These are phyloP conservation scores for Micrasema longulum DNA, from an alignment of 1,140 invertebrate genomes.

Conservation along the genomic window DNA sequence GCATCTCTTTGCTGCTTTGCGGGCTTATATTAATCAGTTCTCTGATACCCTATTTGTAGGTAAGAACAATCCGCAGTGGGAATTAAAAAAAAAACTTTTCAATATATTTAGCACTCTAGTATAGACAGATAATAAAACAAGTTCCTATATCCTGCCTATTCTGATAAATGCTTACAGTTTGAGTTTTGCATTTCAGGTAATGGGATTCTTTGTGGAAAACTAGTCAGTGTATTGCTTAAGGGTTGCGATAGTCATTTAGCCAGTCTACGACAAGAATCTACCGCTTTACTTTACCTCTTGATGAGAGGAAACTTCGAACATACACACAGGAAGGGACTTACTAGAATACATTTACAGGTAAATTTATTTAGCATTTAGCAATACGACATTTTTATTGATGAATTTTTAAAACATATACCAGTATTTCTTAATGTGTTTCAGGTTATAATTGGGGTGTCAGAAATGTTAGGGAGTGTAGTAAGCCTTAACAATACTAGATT, in stretches of 20 bases:
- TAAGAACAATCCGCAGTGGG: conserved; percentile 56
- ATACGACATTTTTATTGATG: no score
- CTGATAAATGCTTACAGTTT: no score
- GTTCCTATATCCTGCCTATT: background rate
- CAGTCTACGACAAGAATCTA: conserved; percentile 87
- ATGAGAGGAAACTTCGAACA: conserved; percentile 96
- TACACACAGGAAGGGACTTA: conserved; percentile 83
- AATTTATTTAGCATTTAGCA: background rate
- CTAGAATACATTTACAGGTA: conserved; percentile 86
- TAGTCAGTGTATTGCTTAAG: conserved; percentile 85
- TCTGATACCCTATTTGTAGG: conserved; percentile 85
- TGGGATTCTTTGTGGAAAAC: conserved; percentile 84
- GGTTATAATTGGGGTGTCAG: conserved; percentile 92
- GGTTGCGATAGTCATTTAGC: conserved; percentile 85
- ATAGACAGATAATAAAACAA: background rate
- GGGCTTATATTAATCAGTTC: conserved; percentile 93
- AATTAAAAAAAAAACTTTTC: no score
- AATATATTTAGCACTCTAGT: no score
- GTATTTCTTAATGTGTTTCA: conserved; percentile 55
- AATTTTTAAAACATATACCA: no score
- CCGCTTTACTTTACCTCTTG: conserved; percentile 89
- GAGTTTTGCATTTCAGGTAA: conserved; percentile 71
- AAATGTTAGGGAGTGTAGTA: conserved; percentile 88
- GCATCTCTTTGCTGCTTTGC: conserved; percentile 90
- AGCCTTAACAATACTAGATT: conserved; percentile 90